A percentile compares a stretch with the other conserved stretches of the same genome.
Conservation (phyloP, 1,140 invertebrate species). For the Bursaphelenchus mucronatus region DNA sequence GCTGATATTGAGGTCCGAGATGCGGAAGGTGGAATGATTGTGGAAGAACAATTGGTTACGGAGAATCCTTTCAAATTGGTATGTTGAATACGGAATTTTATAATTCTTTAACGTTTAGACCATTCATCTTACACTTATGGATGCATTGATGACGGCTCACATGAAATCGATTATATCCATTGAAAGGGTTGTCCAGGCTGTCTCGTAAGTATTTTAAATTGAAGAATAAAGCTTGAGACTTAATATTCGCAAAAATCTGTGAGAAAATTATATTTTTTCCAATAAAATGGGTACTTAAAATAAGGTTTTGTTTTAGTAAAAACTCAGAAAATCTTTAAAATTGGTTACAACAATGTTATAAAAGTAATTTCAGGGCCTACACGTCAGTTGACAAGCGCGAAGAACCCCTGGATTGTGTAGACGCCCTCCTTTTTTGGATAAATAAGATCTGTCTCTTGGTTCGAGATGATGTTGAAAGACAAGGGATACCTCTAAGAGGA, state of each 20-base stretch:
- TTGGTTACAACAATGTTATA: too few relatives aligned
- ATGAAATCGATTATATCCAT: conserved; percentile 84
- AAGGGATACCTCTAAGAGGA: conserved; percentile 33
- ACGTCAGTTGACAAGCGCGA: conserved; percentile 63
- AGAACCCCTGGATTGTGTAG: conserved; percentile 73
- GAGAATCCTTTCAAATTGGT: conserved; percentile 90
- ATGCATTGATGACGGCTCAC: conserved; percentile 90
- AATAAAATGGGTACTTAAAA: too few relatives aligned
- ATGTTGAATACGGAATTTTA: conserved; percentile 61
- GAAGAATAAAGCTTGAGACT: too few relatives aligned
- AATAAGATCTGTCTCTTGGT: conserved; percentile 60
- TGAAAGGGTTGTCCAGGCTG: conserved; percentile 79
- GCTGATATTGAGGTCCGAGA: conserved; percentile 84
- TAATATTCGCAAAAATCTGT: too few relatives aligned
- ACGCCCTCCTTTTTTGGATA: conserved; percentile 70
- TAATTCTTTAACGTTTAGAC: conserved; percentile 66
- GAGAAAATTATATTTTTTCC: too few relatives aligned
- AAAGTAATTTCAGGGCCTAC: conserved; percentile 58
- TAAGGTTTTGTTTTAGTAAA: too few relatives aligned
- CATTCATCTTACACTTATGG: conserved; percentile 91
- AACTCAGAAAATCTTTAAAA: too few relatives aligned
- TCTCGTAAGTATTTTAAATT: conserved; percentile 63
- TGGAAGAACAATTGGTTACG: conserved; percentile 90
- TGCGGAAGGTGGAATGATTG: conserved; percentile 77
- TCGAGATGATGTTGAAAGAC: conserved; percentile 56